Percentiles rank a stretch among this genome's conserved stretches.
phyloP scores from a whole-genome alignment of 2,888 invertebrate species.

The Steinernema scapterisci region DNA sequence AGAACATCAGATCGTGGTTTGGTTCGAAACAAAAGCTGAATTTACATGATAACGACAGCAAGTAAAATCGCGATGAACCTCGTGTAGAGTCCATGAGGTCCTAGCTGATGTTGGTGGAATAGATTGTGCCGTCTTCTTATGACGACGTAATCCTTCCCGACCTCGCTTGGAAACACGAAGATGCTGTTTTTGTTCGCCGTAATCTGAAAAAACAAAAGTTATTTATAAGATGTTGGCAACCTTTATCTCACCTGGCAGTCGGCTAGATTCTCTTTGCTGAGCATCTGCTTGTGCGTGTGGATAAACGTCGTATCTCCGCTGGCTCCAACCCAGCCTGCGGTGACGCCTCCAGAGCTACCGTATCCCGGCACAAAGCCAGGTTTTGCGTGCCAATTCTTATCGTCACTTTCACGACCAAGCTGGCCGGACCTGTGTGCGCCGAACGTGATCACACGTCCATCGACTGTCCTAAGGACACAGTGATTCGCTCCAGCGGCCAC shows the following conservation, averaged over 20 bases:
- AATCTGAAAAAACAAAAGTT: constrained; percentile 41
- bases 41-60: background rate
- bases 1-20: constrained; percentile 90
- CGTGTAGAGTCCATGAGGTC: constrained; percentile 50
- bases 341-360: constrained; percentile 83
- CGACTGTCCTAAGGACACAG: constrained; percentile 82
- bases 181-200: constrained; percentile 52
- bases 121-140: constrained; percentile 47
- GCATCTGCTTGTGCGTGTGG: constrained; percentile 55
- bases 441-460: constrained; percentile 90
- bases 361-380: constrained; percentile 81
- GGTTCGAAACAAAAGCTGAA: constrained; percentile 76
- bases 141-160: constrained; percentile 55
- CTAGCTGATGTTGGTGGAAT: constrained; percentile 50
- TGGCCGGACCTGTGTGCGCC: constrained; percentile 77
- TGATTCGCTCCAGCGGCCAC: constrained; percentile 96
- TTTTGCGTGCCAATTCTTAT: constrained; percentile 72
- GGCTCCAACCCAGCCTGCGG: constrained; percentile 88
- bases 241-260: constrained; percentile 34
- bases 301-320: constrained; percentile 92
- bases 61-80: constrained; percentile 11
- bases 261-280: constrained; percentile 53
- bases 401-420: constrained; percentile 43
- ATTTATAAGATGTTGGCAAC: background rate
- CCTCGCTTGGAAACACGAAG: constrained; percentile 55